phyloP scores from a whole-genome alignment of 1,140 invertebrate genomes.

The Nasonia vitripennis region DNA sequence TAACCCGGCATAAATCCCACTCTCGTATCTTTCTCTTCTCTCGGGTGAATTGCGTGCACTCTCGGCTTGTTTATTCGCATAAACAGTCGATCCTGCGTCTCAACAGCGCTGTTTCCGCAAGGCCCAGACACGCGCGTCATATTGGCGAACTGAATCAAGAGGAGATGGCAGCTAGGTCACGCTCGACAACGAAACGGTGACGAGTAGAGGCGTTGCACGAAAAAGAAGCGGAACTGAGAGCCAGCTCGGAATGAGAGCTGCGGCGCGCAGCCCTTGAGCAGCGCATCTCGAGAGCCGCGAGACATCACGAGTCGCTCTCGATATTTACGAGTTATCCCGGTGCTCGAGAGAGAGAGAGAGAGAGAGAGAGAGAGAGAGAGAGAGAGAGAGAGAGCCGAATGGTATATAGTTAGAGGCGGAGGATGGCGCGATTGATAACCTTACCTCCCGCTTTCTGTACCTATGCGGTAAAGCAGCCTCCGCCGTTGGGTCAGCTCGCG shows the following conservation, averaged over 20 bases:
- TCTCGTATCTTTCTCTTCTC: too few relatives aligned
- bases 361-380: not conserved
- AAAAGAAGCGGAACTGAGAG: not conserved
- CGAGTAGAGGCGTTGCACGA: not conserved
- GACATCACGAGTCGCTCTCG: conserved; percentile 43
- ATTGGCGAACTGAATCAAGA: too few relatives aligned
- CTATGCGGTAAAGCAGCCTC: not conserved
- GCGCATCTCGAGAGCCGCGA: not conserved
- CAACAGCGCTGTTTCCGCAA: too few relatives aligned
- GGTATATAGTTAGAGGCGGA: conserved; percentile 12
- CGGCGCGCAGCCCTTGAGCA: not conserved
- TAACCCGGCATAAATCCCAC: conserved; percentile 27
- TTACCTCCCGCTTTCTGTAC: conserved; percentile 10
- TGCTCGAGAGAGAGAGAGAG: not conserved
- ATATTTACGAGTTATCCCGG: conserved; percentile 29
- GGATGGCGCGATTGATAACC: conserved; percentile 44
- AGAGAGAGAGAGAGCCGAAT: not conserved
- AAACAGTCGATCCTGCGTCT: too few relatives aligned
- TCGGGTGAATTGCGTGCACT: too few relatives aligned
- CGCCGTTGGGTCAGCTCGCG: not conserved
- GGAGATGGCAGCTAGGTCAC: not conserved
- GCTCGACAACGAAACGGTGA: conserved; percentile 22
- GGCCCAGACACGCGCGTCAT: too few relatives aligned
- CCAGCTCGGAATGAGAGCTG: conserved; percentile 25
- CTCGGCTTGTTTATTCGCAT: too few relatives aligned